Evolutionary conservation across 1,140 invertebrate genomes (phyloP).

Genomic region (Halictus rubicundus): DNA sequence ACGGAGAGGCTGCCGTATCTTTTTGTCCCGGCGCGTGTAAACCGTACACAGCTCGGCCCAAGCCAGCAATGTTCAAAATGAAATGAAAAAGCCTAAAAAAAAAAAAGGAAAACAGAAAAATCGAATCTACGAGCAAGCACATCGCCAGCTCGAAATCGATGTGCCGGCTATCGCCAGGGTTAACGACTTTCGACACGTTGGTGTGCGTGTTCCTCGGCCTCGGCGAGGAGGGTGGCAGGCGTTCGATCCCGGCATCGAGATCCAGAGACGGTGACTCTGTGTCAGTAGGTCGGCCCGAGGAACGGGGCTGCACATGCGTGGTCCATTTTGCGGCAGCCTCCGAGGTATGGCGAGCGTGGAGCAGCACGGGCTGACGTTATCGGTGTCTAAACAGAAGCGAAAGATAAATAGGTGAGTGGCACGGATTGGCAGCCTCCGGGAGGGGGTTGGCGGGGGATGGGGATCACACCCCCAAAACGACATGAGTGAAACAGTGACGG

Average conservation of each 20-base stretch:
- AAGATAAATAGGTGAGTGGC: constrained; percentile 37
- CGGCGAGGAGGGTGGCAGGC: neutral
- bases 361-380: constrained; percentile 22
- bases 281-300: constrained; percentile 59
- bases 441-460: neutral
- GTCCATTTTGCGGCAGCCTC: constrained; percentile 23
- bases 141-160: neutral
- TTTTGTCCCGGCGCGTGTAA: too few relatives aligned
- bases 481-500: too few relatives aligned
- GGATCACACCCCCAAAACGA: too few relatives aligned
- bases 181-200: constrained; percentile 31
- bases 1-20: too few relatives aligned
- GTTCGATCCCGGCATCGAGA: constrained; percentile 44
- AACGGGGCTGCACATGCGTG: constrained; percentile 51
- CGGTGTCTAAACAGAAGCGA: constrained; percentile 34
- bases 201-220: neutral
- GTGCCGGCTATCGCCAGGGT: constrained; percentile 14
- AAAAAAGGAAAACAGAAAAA: too few relatives aligned
- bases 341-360: constrained; percentile 27
- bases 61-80: too few relatives aligned
- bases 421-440: neutral
- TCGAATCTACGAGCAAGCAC: too few relatives aligned
- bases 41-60: too few relatives aligned
- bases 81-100: too few relatives aligned
- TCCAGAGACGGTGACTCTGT: constrained; percentile 31